Conservation (phyloP, 2,797 vertebrate genomes). For the Cephalopachus bancanus region DNA sequence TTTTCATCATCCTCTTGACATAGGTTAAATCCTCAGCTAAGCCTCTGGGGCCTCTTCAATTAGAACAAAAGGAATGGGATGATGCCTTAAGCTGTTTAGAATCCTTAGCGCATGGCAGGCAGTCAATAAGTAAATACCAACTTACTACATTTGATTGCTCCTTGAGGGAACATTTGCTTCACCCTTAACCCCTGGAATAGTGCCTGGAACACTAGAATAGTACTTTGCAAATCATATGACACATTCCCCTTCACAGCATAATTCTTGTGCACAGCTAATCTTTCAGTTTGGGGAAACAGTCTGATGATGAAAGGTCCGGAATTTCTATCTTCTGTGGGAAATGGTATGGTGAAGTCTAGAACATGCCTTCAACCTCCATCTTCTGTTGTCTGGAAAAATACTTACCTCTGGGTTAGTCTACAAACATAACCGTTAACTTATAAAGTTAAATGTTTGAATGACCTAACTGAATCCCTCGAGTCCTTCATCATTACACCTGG, state of each 20-base stretch:
- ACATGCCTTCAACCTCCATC: neutral
- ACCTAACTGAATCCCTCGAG: neutral
- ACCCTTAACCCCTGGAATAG: neutral
- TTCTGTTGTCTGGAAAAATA: neutral
- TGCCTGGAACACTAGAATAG: neutral
- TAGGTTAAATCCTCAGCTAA: neutral
- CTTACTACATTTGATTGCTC: neutral
- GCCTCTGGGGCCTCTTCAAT: neutral
- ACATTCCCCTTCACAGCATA: neutral
- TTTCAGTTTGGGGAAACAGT: neutral
- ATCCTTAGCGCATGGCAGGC: neutral
- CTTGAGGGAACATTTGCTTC: neutral
- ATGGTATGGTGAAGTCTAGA: slow-evolving; percentile 19
- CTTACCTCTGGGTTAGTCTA: neutral
- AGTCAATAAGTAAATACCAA: neutral
- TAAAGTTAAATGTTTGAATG: neutral
- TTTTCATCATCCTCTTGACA: neutral
- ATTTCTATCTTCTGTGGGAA: neutral
- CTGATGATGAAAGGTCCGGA: neutral
- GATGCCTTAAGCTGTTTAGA: neutral
- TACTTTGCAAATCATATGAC: neutral
- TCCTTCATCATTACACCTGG: neutral
- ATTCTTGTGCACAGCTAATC: neutral
- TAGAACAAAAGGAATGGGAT: neutral
- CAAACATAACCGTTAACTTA: neutral